Evolutionary conservation across 2,888 invertebrate species (phyloP).

Genomic region (Melitaea athalia): DNA sequence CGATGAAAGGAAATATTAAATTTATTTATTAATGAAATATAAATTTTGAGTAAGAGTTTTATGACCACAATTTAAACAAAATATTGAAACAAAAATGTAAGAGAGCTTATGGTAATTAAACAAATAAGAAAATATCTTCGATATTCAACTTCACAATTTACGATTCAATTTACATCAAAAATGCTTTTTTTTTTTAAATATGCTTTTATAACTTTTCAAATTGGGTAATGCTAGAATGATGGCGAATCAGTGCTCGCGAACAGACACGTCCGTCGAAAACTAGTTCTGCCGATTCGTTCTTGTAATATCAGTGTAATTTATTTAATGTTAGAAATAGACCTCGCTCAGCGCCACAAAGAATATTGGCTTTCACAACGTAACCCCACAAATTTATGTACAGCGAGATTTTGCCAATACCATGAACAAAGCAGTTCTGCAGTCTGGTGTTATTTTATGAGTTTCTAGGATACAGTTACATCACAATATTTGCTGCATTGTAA

Average conservation of each 20-base stretch:
- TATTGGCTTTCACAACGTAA: conserved; percentile 82
- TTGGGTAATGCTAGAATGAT: conserved; percentile 64
- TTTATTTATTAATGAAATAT: neutral
- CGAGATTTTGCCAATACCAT: conserved; percentile 72
- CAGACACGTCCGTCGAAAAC: conserved; percentile 72
- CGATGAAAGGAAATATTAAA: no score
- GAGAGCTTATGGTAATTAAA: neutral
- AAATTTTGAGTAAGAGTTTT: neutral
- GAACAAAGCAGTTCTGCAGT: conserved; percentile 53
- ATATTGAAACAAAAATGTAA: neutral
- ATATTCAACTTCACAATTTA: conserved; percentile 13
- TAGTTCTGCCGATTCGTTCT: conserved; percentile 77
- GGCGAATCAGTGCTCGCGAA: conserved; percentile 57
- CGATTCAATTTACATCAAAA: conserved; percentile 35
- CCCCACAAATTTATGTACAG: conserved; percentile 76
- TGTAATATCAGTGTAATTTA: conserved; percentile 80
- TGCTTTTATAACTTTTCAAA: conserved; percentile 47
- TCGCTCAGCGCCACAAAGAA: conserved; percentile 77
- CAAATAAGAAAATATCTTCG: neutral
- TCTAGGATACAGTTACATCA: conserved; percentile 24
- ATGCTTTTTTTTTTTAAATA: conserved; percentile 40
- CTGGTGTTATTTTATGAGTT: conserved; percentile 40
- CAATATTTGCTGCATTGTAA: conserved; percentile 28
- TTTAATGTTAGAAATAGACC: conserved; percentile 80
- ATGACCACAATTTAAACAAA: conserved; percentile 6